A percentile compares a stretch with the other conserved stretches of the same genome.
These are phyloP conservation scores for Siderastrea siderea DNA, from an alignment of 92 coral and sea anemone genomes.

Conservation along the genomic window DNA sequence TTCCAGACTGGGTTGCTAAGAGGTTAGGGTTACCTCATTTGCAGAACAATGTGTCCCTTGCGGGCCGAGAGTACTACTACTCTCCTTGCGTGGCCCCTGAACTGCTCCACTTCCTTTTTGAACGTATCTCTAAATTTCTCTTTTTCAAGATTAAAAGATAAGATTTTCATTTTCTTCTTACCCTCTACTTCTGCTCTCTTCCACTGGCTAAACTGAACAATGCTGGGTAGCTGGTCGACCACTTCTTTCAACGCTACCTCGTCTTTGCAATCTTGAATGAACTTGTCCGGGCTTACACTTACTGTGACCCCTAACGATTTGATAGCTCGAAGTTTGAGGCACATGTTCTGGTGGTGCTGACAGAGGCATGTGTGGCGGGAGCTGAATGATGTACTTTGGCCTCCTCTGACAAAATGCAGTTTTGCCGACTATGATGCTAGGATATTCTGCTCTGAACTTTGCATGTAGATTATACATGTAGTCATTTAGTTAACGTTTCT, in stretches of 20 bases:
- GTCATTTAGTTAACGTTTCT: constrained; percentile 66
- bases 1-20: no score
- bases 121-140: no score
- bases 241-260: background rate
- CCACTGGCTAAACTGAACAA: constrained; percentile 52
- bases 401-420: constrained; percentile 37
- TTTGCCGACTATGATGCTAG: constrained; percentile 21
- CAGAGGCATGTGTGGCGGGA: constrained; percentile 63
- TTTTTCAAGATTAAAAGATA: no score
- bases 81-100: no score
- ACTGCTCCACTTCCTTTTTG: no score
- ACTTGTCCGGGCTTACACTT: constrained; percentile 51
- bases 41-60: no score
- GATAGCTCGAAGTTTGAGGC: constrained; percentile 49
- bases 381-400: constrained; percentile 58
- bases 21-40: no score
- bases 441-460: constrained; percentile 30
- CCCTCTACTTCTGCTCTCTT: constrained; percentile 57
- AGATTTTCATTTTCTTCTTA: no score
- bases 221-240: background rate
- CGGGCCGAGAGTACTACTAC: no score
- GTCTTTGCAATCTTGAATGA: constrained; percentile 26
- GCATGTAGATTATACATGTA: constrained; percentile 28
- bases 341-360: constrained; percentile 67
- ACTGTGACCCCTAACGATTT: constrained; percentile 22